Evolutionary conservation across 2,888 invertebrate genomes (phyloP), one percentile per base, ranked within the genome.

Genomic region (Elmis aenea): DNA sequence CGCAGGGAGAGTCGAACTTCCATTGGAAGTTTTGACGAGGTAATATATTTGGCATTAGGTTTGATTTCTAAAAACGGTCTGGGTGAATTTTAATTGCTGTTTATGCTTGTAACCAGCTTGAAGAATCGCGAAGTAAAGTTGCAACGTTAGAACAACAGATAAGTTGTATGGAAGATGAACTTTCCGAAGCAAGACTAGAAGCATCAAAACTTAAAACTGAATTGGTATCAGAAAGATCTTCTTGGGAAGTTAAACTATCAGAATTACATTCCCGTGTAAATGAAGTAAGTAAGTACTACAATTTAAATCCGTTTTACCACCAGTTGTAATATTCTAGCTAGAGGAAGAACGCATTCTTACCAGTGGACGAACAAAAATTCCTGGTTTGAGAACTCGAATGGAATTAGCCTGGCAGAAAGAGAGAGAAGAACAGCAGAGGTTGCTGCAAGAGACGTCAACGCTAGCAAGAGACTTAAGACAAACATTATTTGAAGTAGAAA

Each of bases 371-470:
- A 85, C 88, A 1, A 85, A 90, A 58, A 83, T 90, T 45, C 85
- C 88, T 0, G 92, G 91, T 2, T 71, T 88, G 51, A 83, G 86
- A 55, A 88, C 92, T 1, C 80, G 87, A 32, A 81, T 93, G 76
- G 92, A 93, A 62, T 71, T 93, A 9, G 89, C 91, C 0, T 93
- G 93, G 93, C 91, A 91, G 58, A 93, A 91, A 62, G 93, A 93
- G 66, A 74, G 93, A 12, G 90, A 91, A 62, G 92, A 93, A 56
- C 90, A 91, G 56, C 91, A 91, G 52, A 73, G 91, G n/a, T 67
- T 93, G 21, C 68, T 93, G 15, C 89, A 90, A 61, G 93, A 93
- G 70, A 90, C 91, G 0, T 88, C 90, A 21, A 91, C 90, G 0
- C 73, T 93, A 40, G 91, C 92, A 0, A 73, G 90, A 41, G 93